Base-by-base conservation (phyloP, 2,113 vertebrate species). In the Dipodomys ordii region DNA sequence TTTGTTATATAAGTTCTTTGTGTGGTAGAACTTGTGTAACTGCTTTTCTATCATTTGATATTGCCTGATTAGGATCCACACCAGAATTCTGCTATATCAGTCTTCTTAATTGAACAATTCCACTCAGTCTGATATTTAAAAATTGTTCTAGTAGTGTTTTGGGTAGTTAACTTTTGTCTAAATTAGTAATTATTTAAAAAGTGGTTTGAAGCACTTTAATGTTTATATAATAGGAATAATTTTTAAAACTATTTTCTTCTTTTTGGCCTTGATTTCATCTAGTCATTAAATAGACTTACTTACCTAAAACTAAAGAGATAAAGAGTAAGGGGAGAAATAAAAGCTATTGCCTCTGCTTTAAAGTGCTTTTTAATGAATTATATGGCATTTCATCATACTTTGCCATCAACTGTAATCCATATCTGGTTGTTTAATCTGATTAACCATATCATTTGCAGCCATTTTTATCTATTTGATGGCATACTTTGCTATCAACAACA, bases 181-280 rank as follows among this genome's bases (percentile, higher is more conserved):
- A 82, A 44, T 87, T 85, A 78, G 46, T 74, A 30, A 78, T 83
- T 91, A 87, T 82, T 85, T 85, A 25, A 69, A 78, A 87, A 95
- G 23, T 86, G 20, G 20, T 92, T 93, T 84, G 60, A 96, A 82
- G 64, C 3, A 78, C n/a, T 28, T 91, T 88, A 46, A 96, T 83
- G 68, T 81, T 95, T 25, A 77, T 73, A 62, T 6, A 80, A 12
- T 53, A 89, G n/a, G 27, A 91, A 87, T 79, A 94, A 7, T 81
- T 95, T 90, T 53, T 67, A 83, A 83, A 69, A 91, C 1, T 90
- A 62, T 7, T 96, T 91, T 28, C 80, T 85, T 92, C 57, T 22
- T 77, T 76, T 49, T 93, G 69, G 39, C 20, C 53, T 88, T 82
- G 64, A 89, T 87, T 85, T 87, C 32, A 88, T 90, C 27, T 95